Percentiles rank a stretch among this genome's conserved stretches.
phyloP scores from a whole-genome alignment of 2,888 invertebrate species.

The Resseliella maxima region DNA sequence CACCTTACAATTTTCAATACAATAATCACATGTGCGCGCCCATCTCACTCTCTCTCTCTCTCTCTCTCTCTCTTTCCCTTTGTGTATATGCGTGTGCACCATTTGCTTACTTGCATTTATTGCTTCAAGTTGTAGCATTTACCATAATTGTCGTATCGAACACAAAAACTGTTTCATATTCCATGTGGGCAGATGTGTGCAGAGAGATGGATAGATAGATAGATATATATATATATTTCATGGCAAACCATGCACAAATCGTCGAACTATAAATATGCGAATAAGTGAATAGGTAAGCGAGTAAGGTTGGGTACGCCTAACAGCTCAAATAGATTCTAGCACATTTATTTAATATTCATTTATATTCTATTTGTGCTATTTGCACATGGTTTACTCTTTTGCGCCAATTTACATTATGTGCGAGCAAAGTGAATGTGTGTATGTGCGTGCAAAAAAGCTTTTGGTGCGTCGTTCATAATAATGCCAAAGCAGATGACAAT shows the following conservation, averaged over 20 bases:
- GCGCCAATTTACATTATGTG: not conserved
- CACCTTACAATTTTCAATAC: no score
- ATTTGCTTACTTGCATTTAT: not conserved
- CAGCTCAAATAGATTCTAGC: constrained; percentile 31
- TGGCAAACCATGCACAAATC: not conserved
- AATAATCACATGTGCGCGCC: no score
- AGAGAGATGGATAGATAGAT: no score
- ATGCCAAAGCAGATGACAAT: not conserved
- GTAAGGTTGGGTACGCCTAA: constrained; percentile 13
- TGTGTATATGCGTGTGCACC: not conserved
- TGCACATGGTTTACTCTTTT: not conserved
- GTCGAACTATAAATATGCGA: constrained; percentile 36
- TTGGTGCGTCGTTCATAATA: not conserved
- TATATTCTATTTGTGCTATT: not conserved
- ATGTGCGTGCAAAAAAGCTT: not conserved
- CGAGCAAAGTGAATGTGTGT: no score
- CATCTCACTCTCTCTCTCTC: no score
- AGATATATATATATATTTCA: no score
- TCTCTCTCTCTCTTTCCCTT: not conserved
- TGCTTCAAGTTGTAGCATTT: not conserved
- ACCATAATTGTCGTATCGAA: not conserved
- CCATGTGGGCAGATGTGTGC: not conserved
- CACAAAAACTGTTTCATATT: not conserved
- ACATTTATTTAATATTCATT: constrained; percentile 13
- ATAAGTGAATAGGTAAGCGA: not conserved